phyloP scores from a whole-genome alignment of 1,140 invertebrate species.

The Rhopalosiphum padi region DNA sequence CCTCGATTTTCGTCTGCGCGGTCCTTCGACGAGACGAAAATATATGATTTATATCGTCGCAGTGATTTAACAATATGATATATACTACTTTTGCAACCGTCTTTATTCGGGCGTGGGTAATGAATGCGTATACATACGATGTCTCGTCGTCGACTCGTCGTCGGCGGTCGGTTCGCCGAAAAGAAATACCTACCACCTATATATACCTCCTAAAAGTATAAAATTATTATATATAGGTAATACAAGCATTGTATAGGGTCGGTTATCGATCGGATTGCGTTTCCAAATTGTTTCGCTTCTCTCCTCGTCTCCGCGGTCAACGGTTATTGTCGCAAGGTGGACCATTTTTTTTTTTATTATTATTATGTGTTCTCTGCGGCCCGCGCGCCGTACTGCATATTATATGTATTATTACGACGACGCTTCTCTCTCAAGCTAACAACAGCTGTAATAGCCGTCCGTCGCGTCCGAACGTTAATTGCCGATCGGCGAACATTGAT shows the following conservation, averaged over 20 bases:
- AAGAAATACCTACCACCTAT: background rate
- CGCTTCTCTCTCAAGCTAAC: background rate
- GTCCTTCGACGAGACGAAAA: background rate
- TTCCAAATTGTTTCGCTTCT: background rate
- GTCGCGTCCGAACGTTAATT: slow-evolving; percentile 30
- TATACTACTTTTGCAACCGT: background rate
- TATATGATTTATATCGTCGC: background rate
- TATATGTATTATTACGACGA: background rate
- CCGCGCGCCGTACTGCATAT: background rate
- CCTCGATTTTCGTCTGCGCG: background rate
- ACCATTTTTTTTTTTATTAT: background rate
- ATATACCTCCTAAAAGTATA: background rate
- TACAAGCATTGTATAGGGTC: background rate
- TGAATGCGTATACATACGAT: background rate
- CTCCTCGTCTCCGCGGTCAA: background rate
- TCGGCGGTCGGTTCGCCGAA: background rate
- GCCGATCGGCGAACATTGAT: slow-evolving; percentile 25
- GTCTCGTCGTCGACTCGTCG: background rate
- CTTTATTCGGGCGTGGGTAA: background rate
- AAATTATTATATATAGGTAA: too few relatives aligned
- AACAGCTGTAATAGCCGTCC: background rate
- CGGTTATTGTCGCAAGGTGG: background rate
- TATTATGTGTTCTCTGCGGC: background rate
- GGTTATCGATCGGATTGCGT: background rate
- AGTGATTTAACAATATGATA: background rate